These are phyloP conservation scores for Neria commutata DNA, from an alignment of 2,888 invertebrate genomes.

Conservation along the genomic window DNA sequence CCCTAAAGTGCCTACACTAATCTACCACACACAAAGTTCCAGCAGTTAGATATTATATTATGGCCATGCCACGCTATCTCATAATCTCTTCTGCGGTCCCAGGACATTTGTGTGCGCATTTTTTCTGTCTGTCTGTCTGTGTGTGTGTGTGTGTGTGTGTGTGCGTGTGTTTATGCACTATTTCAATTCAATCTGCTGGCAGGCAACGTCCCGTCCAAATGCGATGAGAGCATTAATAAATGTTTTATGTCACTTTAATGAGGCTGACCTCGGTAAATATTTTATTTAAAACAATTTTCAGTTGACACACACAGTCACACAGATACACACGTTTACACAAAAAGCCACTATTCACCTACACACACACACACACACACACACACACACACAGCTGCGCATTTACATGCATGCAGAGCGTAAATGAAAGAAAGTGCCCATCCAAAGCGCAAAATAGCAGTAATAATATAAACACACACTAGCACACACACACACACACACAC, in stretches of 20 bases:
- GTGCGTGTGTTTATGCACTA: slow-evolving; percentile 18
- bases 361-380: slow-evolving; percentile 21
- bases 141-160: slow-evolving; percentile 8
- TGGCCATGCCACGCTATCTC: no score
- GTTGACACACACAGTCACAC: slow-evolving; percentile 7
- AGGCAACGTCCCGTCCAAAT: no score
- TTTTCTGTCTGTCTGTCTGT: slow-evolving; percentile 4
- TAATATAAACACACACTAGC: slow-evolving; percentile 10
- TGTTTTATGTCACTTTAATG: slow-evolving; percentile 40
- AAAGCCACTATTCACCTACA: not conserved
- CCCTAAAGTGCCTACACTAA: no score
- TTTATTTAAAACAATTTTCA: slow-evolving; percentile 25
- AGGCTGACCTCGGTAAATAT: slow-evolving; percentile 42
- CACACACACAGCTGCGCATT: not conserved
- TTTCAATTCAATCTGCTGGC: no score
- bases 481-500: slow-evolving; percentile 1
- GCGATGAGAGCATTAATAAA: no score
- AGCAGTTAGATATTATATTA: no score
- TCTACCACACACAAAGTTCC: no score
- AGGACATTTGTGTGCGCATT: no score
- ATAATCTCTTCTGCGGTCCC: no score
- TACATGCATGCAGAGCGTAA: not conserved
- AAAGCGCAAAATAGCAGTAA: slow-evolving; percentile 15
- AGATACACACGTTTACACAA: slow-evolving; percentile 11
- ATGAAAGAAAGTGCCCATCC: slow-evolving; percentile 19